phyloP scores from a whole-genome alignment of 1,140 invertebrate genomes.

The Doryteuthis pealeii region DNA sequence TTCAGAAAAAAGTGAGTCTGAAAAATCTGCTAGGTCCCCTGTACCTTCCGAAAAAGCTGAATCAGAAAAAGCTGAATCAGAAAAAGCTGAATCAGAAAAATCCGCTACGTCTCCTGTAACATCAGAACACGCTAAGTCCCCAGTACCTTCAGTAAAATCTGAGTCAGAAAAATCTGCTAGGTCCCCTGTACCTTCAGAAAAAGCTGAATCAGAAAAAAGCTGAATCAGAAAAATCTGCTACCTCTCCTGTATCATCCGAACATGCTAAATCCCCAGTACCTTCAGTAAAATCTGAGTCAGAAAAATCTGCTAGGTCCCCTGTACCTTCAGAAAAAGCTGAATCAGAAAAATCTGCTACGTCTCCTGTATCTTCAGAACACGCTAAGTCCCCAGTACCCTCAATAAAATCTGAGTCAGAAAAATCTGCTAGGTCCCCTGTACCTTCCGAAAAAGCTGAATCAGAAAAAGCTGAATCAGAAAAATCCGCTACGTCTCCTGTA shows the following conservation, averaged over 20 bases:
- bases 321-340: not conserved
- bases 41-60: no score
- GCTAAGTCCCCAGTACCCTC: no score
- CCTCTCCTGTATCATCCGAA: not conserved
- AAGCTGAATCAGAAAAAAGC: not conserved
- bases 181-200: not conserved
- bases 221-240: not conserved
- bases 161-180: not conserved
- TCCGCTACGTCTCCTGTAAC: not conserved
- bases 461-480: not conserved
- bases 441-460: not conserved
- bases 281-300: not conserved
- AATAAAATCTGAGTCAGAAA: not conserved
- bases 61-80: not conserved
- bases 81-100: conserved; percentile 2
- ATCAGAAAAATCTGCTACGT: not conserved
- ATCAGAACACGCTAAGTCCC: no score
- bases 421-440: not conserved
- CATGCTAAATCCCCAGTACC: not conserved
- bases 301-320: not conserved
- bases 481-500: not conserved
- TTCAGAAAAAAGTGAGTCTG: not conserved
- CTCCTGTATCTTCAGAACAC: not conserved
- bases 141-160: not conserved
- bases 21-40: not conserved